A percentile compares a stretch with the other conserved stretches of the same genome.
Evolutionary conservation across 2,113 vertebrate species (phyloP).

Genomic region (Motacilla alba): DNA sequence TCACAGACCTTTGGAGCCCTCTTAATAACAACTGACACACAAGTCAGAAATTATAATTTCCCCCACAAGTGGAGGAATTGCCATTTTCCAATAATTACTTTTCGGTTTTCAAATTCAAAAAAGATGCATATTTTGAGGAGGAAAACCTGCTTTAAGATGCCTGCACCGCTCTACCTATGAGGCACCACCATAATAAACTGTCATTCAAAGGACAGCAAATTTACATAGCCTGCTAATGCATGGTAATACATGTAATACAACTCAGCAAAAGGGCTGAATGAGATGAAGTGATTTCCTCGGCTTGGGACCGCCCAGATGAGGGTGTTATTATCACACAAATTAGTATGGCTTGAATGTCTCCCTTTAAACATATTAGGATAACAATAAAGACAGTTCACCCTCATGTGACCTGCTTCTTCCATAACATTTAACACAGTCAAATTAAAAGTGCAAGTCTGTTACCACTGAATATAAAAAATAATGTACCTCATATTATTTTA

Average conservation of each 20-base stretch:
- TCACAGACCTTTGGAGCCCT: background rate
- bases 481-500: slow-evolving; percentile 48
- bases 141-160: background rate
- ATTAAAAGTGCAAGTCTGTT: slow-evolving; percentile 59
- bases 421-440: slow-evolving; percentile 54
- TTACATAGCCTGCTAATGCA: slow-evolving; percentile 31
- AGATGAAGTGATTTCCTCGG: slow-evolving; percentile 45
- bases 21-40: background rate
- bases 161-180: background rate
- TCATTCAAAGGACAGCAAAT: slow-evolving; percentile 18
- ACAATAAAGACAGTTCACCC: slow-evolving; percentile 53
- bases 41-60: too few relatives aligned
- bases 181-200: background rate
- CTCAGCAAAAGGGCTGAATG: slow-evolving; percentile 50
- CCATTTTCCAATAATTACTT: background rate
- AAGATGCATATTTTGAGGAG: background rate
- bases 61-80: background rate
- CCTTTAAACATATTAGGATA: slow-evolving; percentile 56
- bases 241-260: slow-evolving; percentile 47
- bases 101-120: background rate
- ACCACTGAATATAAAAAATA: slow-evolving; percentile 45
- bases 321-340: slow-evolving; percentile 59
- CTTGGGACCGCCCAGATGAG: slow-evolving; percentile 53
- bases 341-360: slow-evolving; percentile 53
- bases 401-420: slow-evolving; percentile 48